Evolutionary conservation across 2,888 invertebrate genomes (phyloP).

Genomic region (Ormia ochracea): DNA sequence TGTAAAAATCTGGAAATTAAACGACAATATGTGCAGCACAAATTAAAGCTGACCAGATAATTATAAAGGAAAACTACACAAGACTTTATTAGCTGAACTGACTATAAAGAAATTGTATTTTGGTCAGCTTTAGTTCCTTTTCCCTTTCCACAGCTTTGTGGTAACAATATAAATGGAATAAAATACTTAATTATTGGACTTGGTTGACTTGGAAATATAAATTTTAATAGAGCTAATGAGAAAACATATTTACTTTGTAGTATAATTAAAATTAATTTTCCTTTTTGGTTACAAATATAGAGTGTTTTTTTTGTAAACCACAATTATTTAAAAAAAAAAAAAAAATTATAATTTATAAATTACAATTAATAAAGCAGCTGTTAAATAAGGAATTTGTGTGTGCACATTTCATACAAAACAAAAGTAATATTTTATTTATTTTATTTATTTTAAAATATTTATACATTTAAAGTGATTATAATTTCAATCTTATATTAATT

Average conservation of each 20-base stretch:
- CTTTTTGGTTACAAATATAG: too few species aligned
- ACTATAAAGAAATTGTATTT: slow-evolving; percentile 22
- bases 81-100: background rate
- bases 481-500: too few species aligned
- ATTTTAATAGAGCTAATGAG: background rate
- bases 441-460: too few species aligned
- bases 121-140: background rate
- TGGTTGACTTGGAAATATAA: background rate
- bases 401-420: too few species aligned
- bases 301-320: too few species aligned
- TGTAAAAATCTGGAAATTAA: slow-evolving; percentile 20
- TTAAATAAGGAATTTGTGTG: too few species aligned
- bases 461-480: too few species aligned
- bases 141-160: background rate
- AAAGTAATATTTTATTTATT: too few species aligned
- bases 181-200: slow-evolving; percentile 24
- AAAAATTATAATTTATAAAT: too few species aligned
- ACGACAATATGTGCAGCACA: slow-evolving; percentile 11
- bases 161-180: slow-evolving; percentile 31
- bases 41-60: background rate
- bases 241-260: background rate
- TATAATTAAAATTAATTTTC: slow-evolving; percentile 5
- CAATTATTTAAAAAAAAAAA: too few species aligned
- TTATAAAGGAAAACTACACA: slow-evolving; percentile 13
- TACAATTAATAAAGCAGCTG: too few species aligned